Evolutionary conservation across 2,888 invertebrate genomes (phyloP).

Genomic region (Neuroscelio doddi): DNA sequence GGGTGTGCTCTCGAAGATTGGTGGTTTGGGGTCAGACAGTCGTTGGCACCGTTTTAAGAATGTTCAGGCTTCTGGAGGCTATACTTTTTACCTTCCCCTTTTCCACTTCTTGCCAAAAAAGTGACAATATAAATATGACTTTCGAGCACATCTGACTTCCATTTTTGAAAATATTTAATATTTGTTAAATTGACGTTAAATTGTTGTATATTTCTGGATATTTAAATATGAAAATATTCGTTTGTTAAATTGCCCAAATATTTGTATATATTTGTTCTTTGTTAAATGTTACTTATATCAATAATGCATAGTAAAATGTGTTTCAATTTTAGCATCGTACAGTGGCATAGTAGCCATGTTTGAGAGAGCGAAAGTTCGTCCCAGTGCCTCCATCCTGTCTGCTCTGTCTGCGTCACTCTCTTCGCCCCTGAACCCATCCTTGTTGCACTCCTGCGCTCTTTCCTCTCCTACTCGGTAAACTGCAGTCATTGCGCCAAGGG

Average conservation of each 20-base stretch:
- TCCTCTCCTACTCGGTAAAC: constrained; percentile 11
- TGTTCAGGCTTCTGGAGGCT: constrained; percentile 9
- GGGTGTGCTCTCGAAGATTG: constrained; percentile 3
- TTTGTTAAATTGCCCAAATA: no score
- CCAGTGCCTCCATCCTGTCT: constrained; percentile 44
- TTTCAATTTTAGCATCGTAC: constrained; percentile 18
- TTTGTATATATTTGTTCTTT: no score
- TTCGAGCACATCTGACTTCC: no score
- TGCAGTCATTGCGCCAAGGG: constrained; percentile 13
- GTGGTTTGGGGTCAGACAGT: constrained; percentile 39
- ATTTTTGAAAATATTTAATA: no score
- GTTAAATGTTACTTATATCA: no score
- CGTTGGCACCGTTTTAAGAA: constrained; percentile 49
- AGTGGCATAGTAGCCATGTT: constrained; percentile 40
- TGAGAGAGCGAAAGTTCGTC: constrained; percentile 47
- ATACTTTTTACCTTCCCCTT: no score
- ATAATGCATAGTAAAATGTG: no score
- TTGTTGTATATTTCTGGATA: no score
- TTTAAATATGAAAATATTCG: no score
- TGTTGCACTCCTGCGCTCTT: constrained; percentile 19
- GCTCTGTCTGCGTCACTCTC: constrained; percentile 29
- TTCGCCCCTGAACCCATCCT: constrained; percentile 14
- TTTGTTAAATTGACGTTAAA: no score
- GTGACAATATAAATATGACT: no score
- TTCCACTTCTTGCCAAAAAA: no score